A percentile compares a stretch with the other conserved stretches of the same genome.
phyloP scores from a whole-genome alignment of 2,797 vertebrate genomes.

The Channa striata region DNA sequence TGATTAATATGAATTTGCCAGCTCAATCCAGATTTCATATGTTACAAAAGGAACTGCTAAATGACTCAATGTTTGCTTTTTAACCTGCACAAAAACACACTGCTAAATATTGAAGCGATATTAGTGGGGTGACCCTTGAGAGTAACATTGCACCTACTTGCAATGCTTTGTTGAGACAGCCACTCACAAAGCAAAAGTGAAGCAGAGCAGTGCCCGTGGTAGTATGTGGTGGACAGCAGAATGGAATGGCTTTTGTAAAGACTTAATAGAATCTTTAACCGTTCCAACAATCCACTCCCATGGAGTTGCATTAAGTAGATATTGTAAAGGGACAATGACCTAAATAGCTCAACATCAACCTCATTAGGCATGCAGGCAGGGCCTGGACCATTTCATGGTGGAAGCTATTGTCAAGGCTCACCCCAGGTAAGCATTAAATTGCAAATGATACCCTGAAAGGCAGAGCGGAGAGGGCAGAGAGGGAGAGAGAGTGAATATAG shows the following conservation, averaged over 20 bases:
- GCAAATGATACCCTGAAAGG: slow-evolving; percentile 98
- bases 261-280: slow-evolving; percentile 99
- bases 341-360: slow-evolving; percentile 98
- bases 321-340: slow-evolving; percentile 97
- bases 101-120: slow-evolving; percentile 50
- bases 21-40: slow-evolving; percentile 75
- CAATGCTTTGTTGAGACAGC: slow-evolving; percentile 81
- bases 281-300: slow-evolving; percentile 95
- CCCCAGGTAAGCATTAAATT: slow-evolving; percentile 99
- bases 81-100: slow-evolving; percentile 47
- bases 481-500: slow-evolving; percentile 78
- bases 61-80: slow-evolving; percentile 53
- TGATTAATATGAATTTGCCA: slow-evolving; percentile 81
- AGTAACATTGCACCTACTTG: slow-evolving; percentile 82
- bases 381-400: slow-evolving; percentile 91
- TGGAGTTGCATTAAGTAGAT: slow-evolving; percentile 99
- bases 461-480: slow-evolving; percentile 80
- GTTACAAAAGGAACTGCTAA: slow-evolving; percentile 58
- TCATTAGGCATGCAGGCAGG: slow-evolving; percentile 94
- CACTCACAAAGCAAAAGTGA: slow-evolving; percentile 83
- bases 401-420: slow-evolving; percentile 92
- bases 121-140: slow-evolving; percentile 64
- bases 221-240: slow-evolving; percentile 88
- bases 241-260: slow-evolving; percentile 93
- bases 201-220: slow-evolving; percentile 86